Percentiles rank a stretch among this genome's conserved stretches.
Evolutionary conservation across 2,797 vertebrate species (phyloP).

Genomic region (Takifugu ocellatus): DNA sequence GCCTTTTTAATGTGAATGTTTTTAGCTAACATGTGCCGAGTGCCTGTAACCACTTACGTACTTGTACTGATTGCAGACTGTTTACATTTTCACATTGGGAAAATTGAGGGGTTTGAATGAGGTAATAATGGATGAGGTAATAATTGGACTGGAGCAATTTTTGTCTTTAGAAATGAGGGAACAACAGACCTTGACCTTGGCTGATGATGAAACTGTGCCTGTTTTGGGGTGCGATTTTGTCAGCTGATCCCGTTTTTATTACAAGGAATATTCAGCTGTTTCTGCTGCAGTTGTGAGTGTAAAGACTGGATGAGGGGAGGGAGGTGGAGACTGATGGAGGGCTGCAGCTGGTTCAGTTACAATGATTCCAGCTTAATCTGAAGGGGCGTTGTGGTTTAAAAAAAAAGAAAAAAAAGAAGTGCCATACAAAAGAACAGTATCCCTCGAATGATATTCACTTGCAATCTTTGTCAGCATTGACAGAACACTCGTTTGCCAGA

Average conservation of each 20-base stretch:
- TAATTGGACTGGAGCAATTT: conserved; percentile 6
- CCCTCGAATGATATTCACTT: too few relatives aligned
- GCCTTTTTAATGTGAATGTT: conserved; percentile 61
- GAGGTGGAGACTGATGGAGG: not conserved
- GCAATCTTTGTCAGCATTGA: not conserved
- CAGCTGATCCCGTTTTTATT: conserved; percentile 23
- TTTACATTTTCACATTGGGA: conserved; percentile 54
- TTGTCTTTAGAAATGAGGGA: conserved; percentile 1
- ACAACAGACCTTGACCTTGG: conserved; percentile 2
- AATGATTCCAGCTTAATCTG: conserved; percentile 2
- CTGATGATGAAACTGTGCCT: conserved; percentile 32
- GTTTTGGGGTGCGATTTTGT: conserved; percentile 22
- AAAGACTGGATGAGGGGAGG: conserved; percentile 8
- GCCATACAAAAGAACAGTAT: conserved; percentile 10
- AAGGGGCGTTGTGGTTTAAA: not conserved
- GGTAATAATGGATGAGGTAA: conserved; percentile 23
- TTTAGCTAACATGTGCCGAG: conserved; percentile 39
- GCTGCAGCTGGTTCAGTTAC: too few relatives aligned
- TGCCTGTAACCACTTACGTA: conserved; percentile 61
- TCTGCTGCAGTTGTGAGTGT: conserved; percentile 28
- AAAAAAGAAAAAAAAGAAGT: conserved; percentile 2
- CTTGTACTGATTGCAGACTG: conserved; percentile 45
- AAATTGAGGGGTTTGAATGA: conserved; percentile 10
- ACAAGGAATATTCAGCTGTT: conserved; percentile 23
- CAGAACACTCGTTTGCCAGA: not conserved